Conservation (phyloP, 2,888 invertebrate genomes). For the Leptopilina myrica region DNA sequence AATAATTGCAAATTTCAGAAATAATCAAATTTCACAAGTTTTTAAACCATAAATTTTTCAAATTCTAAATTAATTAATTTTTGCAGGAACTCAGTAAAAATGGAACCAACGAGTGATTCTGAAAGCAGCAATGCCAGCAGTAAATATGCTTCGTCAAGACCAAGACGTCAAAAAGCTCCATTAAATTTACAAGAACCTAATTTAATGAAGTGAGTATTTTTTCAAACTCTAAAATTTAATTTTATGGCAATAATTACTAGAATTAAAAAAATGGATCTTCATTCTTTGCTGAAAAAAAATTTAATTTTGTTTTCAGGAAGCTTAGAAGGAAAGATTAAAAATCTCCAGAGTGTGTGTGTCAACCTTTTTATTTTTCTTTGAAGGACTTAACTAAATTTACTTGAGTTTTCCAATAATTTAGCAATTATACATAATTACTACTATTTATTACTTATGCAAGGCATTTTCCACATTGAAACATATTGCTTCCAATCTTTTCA, state of each 20-base stretch:
- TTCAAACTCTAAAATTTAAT: background rate
- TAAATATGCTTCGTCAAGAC: constrained; percentile 55
- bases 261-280: background rate
- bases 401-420: constrained; percentile 29
- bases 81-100: constrained; percentile 43
- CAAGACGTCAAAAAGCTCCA: constrained; percentile 67
- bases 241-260: background rate
- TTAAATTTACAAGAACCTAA: constrained; percentile 66
- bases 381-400: background rate
- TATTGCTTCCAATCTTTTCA: constrained; percentile 29
- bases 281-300: too few relatives aligned
- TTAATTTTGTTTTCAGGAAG: constrained; percentile 22
- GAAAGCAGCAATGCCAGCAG: constrained; percentile 60
- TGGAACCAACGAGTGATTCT: constrained; percentile 61
- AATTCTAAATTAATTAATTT: background rate
- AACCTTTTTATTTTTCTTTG: background rate
- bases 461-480: constrained; percentile 16
- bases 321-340: constrained; percentile 25
- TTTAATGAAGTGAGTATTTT: constrained; percentile 61
- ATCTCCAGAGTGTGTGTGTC: background rate
- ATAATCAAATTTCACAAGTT: too few relatives aligned
- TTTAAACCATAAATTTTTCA: too few relatives aligned
- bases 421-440: constrained; percentile 12
- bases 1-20: too few relatives aligned
- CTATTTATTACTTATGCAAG: constrained; percentile 31